Conservation (phyloP, 2,113 vertebrate genomes). For the Oceanites oceanicus region DNA sequence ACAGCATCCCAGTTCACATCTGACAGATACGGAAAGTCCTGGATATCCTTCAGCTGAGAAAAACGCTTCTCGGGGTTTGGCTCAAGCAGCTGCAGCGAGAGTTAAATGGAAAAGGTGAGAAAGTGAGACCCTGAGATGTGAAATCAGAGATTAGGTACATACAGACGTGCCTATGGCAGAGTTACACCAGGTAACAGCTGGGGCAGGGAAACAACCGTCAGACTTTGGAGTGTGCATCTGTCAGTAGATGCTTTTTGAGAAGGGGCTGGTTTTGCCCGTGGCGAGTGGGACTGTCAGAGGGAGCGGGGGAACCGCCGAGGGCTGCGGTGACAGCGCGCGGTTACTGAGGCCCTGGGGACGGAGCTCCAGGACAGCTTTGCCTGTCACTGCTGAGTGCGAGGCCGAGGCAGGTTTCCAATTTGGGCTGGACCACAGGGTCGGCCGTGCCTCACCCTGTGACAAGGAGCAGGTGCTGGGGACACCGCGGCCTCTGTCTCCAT, state of each 20-base stretch:
- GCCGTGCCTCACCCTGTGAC: neutral
- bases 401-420: neutral
- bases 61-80: conserved; percentile 85
- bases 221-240: neutral
- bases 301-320: fast-evolving
- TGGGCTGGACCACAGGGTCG: neutral
- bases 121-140: neutral
- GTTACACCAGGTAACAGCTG: neutral
- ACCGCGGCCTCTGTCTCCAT: neutral
- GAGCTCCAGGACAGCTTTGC: neutral
- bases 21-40: conserved; percentile 83
- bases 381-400: neutral
- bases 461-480: neutral
- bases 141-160: neutral
- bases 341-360: neutral
- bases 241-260: neutral
- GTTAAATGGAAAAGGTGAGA: neutral
- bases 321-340: neutral
- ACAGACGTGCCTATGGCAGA: neutral
- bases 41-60: conserved; percentile 85
- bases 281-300: neutral
- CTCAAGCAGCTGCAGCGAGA: conserved; percentile 82
- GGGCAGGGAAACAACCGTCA: neutral
- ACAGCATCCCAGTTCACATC: conserved; percentile 92
- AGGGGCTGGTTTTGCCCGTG: neutral